phyloP scores from a whole-genome alignment of 1,140 invertebrate genomes.

The Bombus terrestris region DNA sequence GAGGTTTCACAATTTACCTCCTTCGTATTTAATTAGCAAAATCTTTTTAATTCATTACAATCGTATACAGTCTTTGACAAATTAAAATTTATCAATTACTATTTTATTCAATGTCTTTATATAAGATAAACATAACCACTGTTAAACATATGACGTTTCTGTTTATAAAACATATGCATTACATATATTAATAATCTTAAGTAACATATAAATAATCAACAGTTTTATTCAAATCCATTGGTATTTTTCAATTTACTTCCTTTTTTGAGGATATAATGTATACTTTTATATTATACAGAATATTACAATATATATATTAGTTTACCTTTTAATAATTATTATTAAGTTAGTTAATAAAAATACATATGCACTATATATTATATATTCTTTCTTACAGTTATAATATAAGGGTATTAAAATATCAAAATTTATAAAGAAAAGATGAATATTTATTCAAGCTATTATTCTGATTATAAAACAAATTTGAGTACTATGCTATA shows the following conservation, averaged over 20 bases:
- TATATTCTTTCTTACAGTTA: constrained; percentile 2
- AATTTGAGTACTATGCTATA: not conserved
- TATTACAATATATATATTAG: not conserved
- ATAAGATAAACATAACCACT: not conserved
- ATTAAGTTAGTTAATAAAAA: not conserved
- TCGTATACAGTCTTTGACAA: not conserved
- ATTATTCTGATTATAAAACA: not conserved
- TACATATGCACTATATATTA: not conserved
- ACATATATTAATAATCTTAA: not conserved
- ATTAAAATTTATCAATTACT: not conserved
- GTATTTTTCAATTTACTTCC: not conserved
- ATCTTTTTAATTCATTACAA: not conserved
- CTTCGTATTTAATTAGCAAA: not conserved
- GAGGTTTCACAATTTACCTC: not conserved
- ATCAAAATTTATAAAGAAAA: not conserved
- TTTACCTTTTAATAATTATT: not conserved
- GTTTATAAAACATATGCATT: not conserved
- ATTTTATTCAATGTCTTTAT: not conserved
- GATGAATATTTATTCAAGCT: not conserved
- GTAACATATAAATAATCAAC: not conserved
- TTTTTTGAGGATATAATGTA: not conserved
- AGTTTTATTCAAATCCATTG: not conserved
- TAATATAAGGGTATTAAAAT: not conserved
- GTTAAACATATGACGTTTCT: not conserved
- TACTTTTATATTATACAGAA: not conserved